Conservation (phyloP, 2,113 vertebrate genomes). For the Vombatus ursinus region DNA sequence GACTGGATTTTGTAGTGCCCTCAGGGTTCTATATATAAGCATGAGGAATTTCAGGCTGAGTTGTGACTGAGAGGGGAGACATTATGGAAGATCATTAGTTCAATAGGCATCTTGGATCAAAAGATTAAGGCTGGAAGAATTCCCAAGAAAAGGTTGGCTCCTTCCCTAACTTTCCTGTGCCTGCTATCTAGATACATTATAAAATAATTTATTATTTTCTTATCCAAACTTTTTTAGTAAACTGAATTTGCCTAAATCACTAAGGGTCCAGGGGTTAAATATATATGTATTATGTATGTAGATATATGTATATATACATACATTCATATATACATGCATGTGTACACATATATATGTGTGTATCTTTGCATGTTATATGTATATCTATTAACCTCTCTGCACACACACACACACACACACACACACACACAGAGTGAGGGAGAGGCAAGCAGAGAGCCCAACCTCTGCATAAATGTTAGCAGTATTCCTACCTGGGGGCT, state of each 20-base stretch:
- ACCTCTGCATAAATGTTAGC: not conserved
- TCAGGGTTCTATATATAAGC: not conserved
- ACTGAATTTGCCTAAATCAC: not conserved
- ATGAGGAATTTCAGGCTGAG: not conserved
- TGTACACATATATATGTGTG: rapidly evolving
- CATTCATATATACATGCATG: not conserved
- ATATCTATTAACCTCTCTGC: too few relatives aligned
- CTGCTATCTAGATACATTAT: not conserved
- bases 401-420: too few relatives aligned
- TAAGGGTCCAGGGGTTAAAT: not conserved
- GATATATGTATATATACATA: not conserved
- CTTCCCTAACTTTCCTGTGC: not conserved
- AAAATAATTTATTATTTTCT: not conserved
- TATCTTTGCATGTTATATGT: too few relatives aligned
- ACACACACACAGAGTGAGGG: not conserved
- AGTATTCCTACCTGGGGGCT: not conserved
- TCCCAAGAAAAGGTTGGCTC: not conserved
- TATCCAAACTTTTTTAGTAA: not conserved
- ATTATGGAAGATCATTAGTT: not conserved
- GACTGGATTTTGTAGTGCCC: not conserved
- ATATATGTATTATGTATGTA: not conserved
- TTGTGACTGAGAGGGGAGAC: not conserved
- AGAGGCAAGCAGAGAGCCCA: not conserved
- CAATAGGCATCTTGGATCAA: not conserved
- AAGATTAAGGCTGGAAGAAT: not conserved